Conservation (phyloP, 2,113 vertebrate genomes). For the Psilopogon haemacephalus region DNA sequence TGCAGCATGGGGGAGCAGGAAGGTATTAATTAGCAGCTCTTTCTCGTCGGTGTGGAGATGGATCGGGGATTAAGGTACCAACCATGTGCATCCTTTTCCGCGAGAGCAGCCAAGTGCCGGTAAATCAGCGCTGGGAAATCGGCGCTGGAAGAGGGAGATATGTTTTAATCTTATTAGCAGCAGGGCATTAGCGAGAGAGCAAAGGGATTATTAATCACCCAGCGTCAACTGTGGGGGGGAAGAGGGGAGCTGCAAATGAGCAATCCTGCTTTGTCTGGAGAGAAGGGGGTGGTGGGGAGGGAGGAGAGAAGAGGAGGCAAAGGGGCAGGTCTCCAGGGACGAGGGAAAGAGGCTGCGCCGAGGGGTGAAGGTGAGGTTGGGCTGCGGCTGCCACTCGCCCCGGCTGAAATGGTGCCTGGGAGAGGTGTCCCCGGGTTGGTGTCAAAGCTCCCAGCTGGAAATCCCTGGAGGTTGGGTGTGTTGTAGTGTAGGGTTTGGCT, state of each 20-base stretch:
- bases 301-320: background rate
- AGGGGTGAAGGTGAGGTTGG: too few species aligned
- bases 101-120: background rate
- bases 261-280: background rate
- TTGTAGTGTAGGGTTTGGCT: background rate
- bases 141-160: slow-evolving; percentile 62
- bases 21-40: slow-evolving; percentile 72
- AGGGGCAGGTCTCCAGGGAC: background rate
- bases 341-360: background rate
- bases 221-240: background rate
- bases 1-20: slow-evolving; percentile 6
- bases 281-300: background rate
- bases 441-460: background rate
- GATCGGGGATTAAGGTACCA: slow-evolving; percentile 70
- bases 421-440: accelerated
- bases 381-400: accelerated
- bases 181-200: background rate
- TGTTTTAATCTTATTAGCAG: slow-evolving; percentile 75
- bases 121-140: slow-evolving; percentile 70
- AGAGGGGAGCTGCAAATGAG: background rate
- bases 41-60: slow-evolving; percentile 40
- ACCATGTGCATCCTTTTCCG: background rate
- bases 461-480: background rate
- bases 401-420: accelerated
- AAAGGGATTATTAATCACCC: slow-evolving; percentile 12